Conservation (phyloP, 2,888 invertebrate genomes). For the Omphaloscelis lunosa region DNA sequence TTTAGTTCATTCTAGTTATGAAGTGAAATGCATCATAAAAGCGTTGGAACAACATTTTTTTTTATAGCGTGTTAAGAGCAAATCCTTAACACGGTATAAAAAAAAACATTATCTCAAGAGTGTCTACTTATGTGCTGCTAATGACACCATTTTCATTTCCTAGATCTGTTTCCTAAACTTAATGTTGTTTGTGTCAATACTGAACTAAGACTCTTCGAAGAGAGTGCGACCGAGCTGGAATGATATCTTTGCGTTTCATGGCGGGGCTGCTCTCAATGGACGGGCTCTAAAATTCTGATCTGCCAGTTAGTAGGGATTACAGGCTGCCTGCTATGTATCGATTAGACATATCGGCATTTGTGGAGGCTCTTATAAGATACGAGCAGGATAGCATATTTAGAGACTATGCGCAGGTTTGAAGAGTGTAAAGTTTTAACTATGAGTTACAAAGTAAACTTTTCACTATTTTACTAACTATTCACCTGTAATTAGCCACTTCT, state of each 20-base stretch:
- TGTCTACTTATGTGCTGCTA: slow-evolving; percentile 1
- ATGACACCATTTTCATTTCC: neutral
- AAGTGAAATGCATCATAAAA: slow-evolving; percentile 26
- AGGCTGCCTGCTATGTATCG: neutral
- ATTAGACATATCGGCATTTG: neutral
- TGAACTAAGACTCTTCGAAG: neutral
- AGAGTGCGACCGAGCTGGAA: neutral
- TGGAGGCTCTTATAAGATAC: neutral
- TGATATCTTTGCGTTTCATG: slow-evolving; percentile 4
- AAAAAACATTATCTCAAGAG: too few relatives aligned
- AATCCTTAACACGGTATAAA: too few relatives aligned
- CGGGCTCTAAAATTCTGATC: too few relatives aligned
- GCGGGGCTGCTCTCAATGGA: neutral
- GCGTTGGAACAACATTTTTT: neutral
- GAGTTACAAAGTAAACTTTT: neutral
- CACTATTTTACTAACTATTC: neutral
- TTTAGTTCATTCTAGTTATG: slow-evolving; percentile 32
- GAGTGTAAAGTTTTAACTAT: neutral
- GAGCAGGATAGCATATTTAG: neutral
- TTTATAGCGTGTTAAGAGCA: too few relatives aligned
- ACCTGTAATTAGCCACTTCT: neutral
- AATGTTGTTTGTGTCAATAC: neutral
- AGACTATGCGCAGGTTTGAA: neutral
- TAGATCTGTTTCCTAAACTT: neutral
- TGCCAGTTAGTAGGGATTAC: too few relatives aligned